Evolutionary conservation across 2,113 vertebrate species (phyloP), one percentile per base, ranked within the genome.

Genomic region (Gymnarchus niloticus): DNA sequence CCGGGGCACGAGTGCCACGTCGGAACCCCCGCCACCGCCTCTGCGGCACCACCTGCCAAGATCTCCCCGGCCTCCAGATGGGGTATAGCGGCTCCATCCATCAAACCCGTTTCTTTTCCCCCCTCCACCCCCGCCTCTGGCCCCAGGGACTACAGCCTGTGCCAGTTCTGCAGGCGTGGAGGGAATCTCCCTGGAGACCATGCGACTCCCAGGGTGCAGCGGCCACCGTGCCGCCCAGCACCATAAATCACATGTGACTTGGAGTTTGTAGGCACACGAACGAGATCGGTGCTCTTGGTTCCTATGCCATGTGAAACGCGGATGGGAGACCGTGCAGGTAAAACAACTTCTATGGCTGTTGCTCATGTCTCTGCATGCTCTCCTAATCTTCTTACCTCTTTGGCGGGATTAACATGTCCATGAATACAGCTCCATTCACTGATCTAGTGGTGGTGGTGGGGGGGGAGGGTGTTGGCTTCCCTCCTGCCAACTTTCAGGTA

Each of bases 401-500:
- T 48, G 44, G 41, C 41, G 23, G n/a, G 44, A 78, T 78, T 48
- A 78, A 33, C 2, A 0, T 21, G 46, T 78, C 44, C 37, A 48
- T 21, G 23, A 21, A 37, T 0, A n/a, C 2, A 2, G 44, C 37
- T 78, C 17, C 76, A 78, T 78, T 78, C 76, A 48, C 41, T 78
- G 7, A 48, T 78, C 23, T 21, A 46, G 44, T 0, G 44, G 21
- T 3, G 41, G 8, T 21, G 37, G 44, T 0, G 44, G 21, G 8
- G 41, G 8, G 44, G 73, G 44, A 33, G 33, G 41, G 17, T 6
- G 17, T n/a, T 7, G 4, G 44, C 21, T 7, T 10, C 41, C 4
- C 33, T 21, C 52, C 37, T 83, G 21, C 82, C 83, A 81, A 56
- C 84, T 87, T 88, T 81, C 88, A 88, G 88, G 88, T 89, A 88